Evolutionary conservation across 1,140 invertebrate genomes (phyloP), one percentile per base, ranked within the genome.

Genomic region (Hyposmocoma kahamanoa): DNA sequence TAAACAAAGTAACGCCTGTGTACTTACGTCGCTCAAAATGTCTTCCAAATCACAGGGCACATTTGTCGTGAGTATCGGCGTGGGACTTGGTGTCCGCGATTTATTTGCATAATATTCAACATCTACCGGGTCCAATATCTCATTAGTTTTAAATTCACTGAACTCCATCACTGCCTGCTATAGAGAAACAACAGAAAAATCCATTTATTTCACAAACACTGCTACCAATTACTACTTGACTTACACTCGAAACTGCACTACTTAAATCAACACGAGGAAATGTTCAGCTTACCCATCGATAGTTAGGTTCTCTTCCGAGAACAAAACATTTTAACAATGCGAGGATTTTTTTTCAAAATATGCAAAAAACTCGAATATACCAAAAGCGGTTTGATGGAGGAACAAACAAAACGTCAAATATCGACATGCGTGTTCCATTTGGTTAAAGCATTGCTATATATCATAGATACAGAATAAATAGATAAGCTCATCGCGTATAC

Each of bases 21-120:
- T 62, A 82, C 80, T 70, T 75, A 84, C 81, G 75, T 84, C 81
- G 68, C 69, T 84, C 70, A 84, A 82, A 66, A 83, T 79, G 77
- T 85, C 82, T 64, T 85, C 79, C 63, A 85, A 68, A 61, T 83
- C 79, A 44, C 70, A 76, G 63, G 62, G 72, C 26, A 72, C 64
- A 71, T 73, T 80, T 51, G 76, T 70, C 38, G 64, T 57, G 49
- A 85, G 56, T 22, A 82, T 70, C 26, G 82, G 82, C 34, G 67
- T 50, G 13, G 80, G 78, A 53, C 75, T 81, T 19, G 73, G 66
- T 8, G 72, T 71, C 38, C 64, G 73, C 48, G 78, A 71, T 58
- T 65, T 62, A 62, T 73, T 73, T 36, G 67, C 56, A 62, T 64
- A 81, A 60, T 64, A 76, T 50, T 73, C 69, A 61, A 79, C 63